A percentile compares a stretch with the other conserved stretches of the same genome.
phyloP scores from a whole-genome alignment of 1,140 invertebrate species.

The Zaprionus tsacasi region DNA sequence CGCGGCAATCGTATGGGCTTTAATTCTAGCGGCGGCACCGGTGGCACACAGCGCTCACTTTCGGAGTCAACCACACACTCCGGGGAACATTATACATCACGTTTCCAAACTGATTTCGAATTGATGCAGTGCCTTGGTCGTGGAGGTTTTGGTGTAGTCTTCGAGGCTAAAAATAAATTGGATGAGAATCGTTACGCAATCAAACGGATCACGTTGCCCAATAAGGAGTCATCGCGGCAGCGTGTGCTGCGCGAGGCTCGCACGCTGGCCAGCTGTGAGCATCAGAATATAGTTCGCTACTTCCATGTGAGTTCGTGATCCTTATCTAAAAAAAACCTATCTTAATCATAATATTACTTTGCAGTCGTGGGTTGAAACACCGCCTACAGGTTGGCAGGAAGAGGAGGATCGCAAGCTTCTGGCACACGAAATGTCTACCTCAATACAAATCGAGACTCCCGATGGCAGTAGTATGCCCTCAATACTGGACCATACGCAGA shows the following conservation, averaged over 20 bases:
- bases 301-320: constrained; percentile 85
- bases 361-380: constrained; percentile 96
- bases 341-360: constrained; percentile 85
- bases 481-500: constrained; percentile 45
- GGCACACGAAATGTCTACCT: constrained; percentile 83
- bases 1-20: constrained; percentile 50
- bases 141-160: constrained; percentile 99
- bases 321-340: background rate
- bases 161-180: constrained; percentile 97
- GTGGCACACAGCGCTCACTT: constrained; percentile 55
- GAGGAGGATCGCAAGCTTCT: constrained; percentile 89
- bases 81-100: constrained; percentile 81
- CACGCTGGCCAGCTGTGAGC: constrained; percentile 96
- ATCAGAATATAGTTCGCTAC: constrained; percentile 97
- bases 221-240: constrained; percentile 91
- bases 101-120: constrained; percentile 95
- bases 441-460: constrained; percentile 81
- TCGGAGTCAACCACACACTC: constrained; percentile 79
- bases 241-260: constrained; percentile 97
- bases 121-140: constrained; percentile 93
- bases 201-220: constrained; percentile 95
- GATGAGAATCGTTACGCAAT: constrained; percentile 98
- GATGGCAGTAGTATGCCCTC: constrained; percentile 74
- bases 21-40: background rate
- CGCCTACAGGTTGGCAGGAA: constrained; percentile 94